Percentiles rank a stretch among this genome's conserved stretches.
Evolutionary conservation across 2,113 vertebrate species (phyloP).

Genomic region (Cottus gobio): DNA sequence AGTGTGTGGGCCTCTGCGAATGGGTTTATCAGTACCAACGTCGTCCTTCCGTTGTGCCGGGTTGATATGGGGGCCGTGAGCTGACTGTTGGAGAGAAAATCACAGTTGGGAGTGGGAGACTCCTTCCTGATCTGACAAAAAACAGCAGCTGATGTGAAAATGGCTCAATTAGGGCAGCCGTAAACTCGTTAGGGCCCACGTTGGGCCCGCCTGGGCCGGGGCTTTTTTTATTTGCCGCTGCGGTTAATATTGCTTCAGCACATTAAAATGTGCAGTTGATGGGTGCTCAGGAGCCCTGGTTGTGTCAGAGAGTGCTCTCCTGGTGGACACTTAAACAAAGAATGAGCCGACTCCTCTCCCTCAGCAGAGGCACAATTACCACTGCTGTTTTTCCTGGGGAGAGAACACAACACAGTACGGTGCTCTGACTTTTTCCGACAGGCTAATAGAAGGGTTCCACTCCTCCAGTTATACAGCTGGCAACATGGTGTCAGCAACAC

Average conservation of each 20-base stretch:
- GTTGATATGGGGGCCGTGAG: conserved; percentile 55
- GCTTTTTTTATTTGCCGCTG: conserved; percentile 67
- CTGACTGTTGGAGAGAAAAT: conserved; percentile 63
- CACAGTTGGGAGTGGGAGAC: conserved; percentile 58
- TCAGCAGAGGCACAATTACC: conserved; percentile 81
- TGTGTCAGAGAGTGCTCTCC: conserved; percentile 79
- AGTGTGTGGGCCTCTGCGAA: conserved; percentile 33
- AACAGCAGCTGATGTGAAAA: conserved; percentile 81
- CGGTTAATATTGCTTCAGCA: conserved; percentile 79
- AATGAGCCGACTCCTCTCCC: conserved; percentile 66
- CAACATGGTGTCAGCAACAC: conserved; percentile 63
- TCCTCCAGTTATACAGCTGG: conserved; percentile 53
- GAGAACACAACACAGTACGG: conserved; percentile 68
- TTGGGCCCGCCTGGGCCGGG: conserved; percentile 54
- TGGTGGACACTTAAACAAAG: conserved; percentile 82
- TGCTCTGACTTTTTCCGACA: conserved; percentile 53
- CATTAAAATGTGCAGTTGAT: conserved; percentile 80
- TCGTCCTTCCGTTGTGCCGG: conserved; percentile 59
- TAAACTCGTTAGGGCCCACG: conserved; percentile 79
- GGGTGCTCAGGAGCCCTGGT: conserved; percentile 73
- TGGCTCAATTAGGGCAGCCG: conserved; percentile 80
- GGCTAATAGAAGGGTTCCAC: conserved; percentile 73
- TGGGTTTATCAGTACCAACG: conserved; percentile 52
- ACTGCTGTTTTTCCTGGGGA: conserved; percentile 73
- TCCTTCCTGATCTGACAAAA: conserved; percentile 73